phyloP scores from a whole-genome alignment of 2,113 vertebrate species.

The Cyanoliseus patagonus region DNA sequence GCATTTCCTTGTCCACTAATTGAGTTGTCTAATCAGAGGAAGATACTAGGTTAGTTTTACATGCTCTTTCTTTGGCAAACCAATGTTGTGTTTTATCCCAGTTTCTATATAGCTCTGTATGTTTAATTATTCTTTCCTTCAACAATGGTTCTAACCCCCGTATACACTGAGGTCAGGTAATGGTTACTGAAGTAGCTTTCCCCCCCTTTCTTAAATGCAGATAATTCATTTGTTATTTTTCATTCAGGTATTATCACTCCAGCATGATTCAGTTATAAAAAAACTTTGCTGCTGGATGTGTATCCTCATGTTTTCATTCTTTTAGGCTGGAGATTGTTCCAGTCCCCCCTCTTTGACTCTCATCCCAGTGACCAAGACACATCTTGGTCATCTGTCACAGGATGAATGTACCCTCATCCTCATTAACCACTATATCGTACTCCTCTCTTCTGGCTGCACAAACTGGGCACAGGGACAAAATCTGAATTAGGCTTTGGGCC shows the following conservation, averaged over 20 bases:
- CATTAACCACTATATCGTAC: background rate
- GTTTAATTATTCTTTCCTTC: background rate
- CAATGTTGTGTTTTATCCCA: background rate
- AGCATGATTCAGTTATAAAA: background rate
- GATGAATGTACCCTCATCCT: background rate
- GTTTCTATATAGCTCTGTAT: background rate
- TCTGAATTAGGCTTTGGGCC: background rate
- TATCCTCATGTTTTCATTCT: background rate
- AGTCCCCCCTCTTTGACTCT: background rate
- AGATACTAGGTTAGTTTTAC: background rate
- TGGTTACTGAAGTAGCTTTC: background rate
- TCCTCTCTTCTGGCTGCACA: background rate
- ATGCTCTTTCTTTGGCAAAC: background rate
- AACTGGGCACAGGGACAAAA: background rate
- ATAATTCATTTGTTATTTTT: background rate
- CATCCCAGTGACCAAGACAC: background rate
- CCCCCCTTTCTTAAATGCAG: background rate
- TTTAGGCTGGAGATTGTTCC: background rate
- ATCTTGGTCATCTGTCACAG: background rate
- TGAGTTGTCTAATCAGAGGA: background rate
- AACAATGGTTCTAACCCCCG: background rate
- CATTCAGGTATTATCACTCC: background rate
- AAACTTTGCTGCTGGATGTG: background rate
- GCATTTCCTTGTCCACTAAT: conserved; percentile 21
- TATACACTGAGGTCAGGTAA: background rate